Evolutionary conservation across 2,113 vertebrate genomes (phyloP).

Genomic region (Mohoua ochrocephala): DNA sequence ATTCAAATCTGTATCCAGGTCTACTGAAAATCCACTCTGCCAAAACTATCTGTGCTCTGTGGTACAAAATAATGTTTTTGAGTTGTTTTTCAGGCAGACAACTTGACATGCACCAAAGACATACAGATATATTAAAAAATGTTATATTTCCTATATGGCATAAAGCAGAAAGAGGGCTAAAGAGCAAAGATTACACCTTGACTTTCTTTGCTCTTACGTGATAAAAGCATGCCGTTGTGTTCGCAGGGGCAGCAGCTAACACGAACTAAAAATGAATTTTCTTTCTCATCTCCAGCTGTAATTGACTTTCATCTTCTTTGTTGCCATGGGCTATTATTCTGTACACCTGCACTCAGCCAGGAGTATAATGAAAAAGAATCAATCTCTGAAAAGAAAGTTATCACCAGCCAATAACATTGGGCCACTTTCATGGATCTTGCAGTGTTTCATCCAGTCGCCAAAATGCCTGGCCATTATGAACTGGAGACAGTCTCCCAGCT

Average conservation of each 20-base stretch:
- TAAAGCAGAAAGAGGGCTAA: not conserved
- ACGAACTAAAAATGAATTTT: constrained; percentile 48
- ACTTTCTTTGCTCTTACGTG: not conserved
- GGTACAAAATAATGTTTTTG: not conserved
- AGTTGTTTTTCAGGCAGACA: not conserved
- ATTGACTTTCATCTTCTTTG: constrained; percentile 64
- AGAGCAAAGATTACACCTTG: not conserved
- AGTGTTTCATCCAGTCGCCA: constrained; percentile 11
- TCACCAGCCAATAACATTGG: constrained; percentile 11
- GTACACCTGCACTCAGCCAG: constrained; percentile 56
- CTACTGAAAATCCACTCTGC: not conserved
- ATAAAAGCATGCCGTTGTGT: not conserved
- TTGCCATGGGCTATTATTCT: constrained; percentile 55
- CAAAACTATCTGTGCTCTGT: not conserved
- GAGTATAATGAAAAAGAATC: constrained; percentile 61
- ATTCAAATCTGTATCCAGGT: not conserved
- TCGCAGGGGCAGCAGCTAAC: not conserved
- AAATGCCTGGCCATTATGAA: not conserved
- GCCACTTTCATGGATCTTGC: not conserved
- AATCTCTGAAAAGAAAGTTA: constrained; percentile 51
- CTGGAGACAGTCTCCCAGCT: not conserved
- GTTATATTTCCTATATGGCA: not conserved
- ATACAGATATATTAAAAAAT: not conserved
- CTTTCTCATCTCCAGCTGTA: constrained; percentile 50
- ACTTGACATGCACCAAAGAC: not conserved